Conservation (phyloP, 2,113 vertebrate genomes). For the Paratilapia polleni region DNA sequence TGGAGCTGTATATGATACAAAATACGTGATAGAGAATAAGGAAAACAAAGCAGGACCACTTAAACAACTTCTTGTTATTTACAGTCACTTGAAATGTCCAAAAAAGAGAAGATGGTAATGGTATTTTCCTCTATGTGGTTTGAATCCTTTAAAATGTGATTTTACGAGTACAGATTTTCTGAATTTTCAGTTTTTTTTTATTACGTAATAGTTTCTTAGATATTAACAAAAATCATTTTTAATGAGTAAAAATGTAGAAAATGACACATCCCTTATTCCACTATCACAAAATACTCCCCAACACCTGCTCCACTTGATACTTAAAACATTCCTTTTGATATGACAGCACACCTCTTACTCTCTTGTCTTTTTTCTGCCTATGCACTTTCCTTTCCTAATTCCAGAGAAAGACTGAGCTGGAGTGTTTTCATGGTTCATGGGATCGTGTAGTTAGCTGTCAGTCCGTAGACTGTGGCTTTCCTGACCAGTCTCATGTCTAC, state of each 20-base stretch:
- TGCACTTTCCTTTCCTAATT: background rate
- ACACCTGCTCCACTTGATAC: background rate
- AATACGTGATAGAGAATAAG: no score
- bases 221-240: no score
- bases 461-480: constrained; percentile 86
- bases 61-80: background rate
- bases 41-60: no score
- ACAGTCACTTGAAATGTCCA: no score
- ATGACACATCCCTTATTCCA: background rate
- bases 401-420: constrained; percentile 82
- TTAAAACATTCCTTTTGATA: background rate
- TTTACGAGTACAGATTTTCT: no score
- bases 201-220: background rate
- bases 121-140: background rate
- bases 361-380: background rate
- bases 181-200: no score
- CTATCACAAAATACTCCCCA: background rate
- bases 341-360: accelerated
- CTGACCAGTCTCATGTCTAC: constrained; percentile 86
- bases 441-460: constrained; percentile 86
- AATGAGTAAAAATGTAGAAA: background rate
- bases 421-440: constrained; percentile 87
- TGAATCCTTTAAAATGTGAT: no score
- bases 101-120: background rate
- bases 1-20: no score